These are phyloP conservation scores for Taenaris catops DNA, from an alignment of 2,888 invertebrate species.

Conservation along the genomic window DNA sequence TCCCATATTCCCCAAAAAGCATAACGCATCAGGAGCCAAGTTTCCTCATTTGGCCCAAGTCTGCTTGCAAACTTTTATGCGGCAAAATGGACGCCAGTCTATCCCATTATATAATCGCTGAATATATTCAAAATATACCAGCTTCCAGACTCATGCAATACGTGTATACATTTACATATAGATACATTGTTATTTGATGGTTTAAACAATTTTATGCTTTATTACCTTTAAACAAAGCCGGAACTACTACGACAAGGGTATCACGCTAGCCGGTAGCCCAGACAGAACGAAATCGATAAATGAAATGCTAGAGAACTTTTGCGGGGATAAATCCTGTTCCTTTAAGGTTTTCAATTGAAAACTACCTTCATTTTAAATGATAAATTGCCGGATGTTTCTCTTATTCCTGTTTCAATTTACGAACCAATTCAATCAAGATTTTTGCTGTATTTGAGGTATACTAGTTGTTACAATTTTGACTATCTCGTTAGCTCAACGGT, in stretches of 20 bases:
- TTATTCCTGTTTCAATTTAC: no score
- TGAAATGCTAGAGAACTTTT: conserved; percentile 14
- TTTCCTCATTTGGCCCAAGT: no score
- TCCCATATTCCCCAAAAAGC: no score
- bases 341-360: conserved; percentile 5
- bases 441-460: background rate
- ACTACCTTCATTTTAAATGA: background rate
- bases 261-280: conserved; percentile 8
- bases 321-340: conserved; percentile 14
- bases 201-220: conserved; percentile 11
- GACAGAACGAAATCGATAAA: conserved; percentile 18
- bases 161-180: background rate
- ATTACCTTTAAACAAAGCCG: conserved; percentile 7
- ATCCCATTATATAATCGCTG: no score
- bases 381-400: no score
- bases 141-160: conserved; percentile 3
- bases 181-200: background rate
- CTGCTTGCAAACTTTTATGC: no score
- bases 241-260: conserved; percentile 3
- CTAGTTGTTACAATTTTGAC: background rate
- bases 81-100: no score
- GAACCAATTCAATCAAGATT: no score
- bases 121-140: no score
- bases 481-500: background rate
- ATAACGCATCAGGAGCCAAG: no score